These are phyloP conservation scores for Phrynosoma platyrhinos DNA, from an alignment of 2,113 vertebrate species.

Conservation along the genomic window DNA sequence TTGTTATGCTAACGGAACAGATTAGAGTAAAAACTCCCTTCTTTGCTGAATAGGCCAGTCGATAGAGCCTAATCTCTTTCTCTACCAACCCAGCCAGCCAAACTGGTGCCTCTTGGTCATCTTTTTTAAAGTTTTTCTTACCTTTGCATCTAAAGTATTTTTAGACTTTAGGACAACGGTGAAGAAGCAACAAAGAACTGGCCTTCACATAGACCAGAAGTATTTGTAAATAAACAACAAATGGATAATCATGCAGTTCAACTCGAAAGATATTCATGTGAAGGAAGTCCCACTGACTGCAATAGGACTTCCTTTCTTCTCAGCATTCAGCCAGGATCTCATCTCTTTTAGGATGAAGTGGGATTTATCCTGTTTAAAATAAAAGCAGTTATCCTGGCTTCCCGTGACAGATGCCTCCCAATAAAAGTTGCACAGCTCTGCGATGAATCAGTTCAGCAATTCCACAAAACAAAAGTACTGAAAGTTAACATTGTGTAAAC, in stretches of 20 bases:
- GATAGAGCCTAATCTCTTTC: constrained; percentile 75
- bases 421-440: too few species aligned
- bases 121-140: constrained; percentile 40
- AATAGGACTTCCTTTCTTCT: background rate
- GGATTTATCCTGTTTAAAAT: background rate
- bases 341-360: background rate
- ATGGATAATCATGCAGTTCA: background rate
- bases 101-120: background rate
- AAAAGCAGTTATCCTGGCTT: background rate
- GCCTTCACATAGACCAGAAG: constrained; percentile 43
- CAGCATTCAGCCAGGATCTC: background rate
- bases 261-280: background rate
- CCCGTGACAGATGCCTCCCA: background rate
- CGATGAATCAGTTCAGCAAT: background rate
- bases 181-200: constrained; percentile 15
- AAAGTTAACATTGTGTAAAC: background rate
- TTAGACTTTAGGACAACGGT: constrained; percentile 55
- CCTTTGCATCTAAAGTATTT: constrained; percentile 57
- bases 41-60: constrained; percentile 73
- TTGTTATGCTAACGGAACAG: constrained; percentile 84
- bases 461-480: background rate
- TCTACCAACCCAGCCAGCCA: constrained; percentile 16
- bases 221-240: constrained; percentile 52
- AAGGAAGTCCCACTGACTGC: background rate
- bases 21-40: constrained; percentile 80